Conservation (phyloP, 2,113 vertebrate species). For the Salvelinus namaycush region DNA sequence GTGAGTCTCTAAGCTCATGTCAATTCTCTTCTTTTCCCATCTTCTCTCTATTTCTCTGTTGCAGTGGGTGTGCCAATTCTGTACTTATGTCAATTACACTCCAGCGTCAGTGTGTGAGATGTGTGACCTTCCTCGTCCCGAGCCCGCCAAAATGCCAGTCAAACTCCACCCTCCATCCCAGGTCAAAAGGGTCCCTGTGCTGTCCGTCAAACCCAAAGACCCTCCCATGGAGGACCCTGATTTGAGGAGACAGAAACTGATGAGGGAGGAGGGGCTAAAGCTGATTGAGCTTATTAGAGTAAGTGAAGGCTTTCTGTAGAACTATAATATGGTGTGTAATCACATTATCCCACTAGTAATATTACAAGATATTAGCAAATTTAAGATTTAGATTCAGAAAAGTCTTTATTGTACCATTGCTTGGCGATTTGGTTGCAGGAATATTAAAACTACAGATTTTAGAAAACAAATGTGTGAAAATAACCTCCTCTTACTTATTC, state of each 20-base stretch:
- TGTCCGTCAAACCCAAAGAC: constrained; percentile 59
- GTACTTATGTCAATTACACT: constrained; percentile 83
- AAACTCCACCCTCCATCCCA: constrained; percentile 65
- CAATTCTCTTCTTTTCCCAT: no score
- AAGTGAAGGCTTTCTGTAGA: constrained; percentile 27
- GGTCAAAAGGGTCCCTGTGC: constrained; percentile 51
- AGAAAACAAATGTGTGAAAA: background rate
- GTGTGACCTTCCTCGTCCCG: constrained; percentile 80
- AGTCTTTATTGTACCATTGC: no score
- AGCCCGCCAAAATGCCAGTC: constrained; percentile 51
- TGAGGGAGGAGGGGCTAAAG: constrained; percentile 83
- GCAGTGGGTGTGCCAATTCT: constrained; percentile 82
- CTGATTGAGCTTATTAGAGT: constrained; percentile 82
- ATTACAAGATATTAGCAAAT: no score
- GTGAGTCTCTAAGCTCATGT: no score
- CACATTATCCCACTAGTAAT: no score
- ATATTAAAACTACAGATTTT: background rate
- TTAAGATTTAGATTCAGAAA: no score
- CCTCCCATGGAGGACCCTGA: constrained; percentile 63
- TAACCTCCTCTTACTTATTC: background rate
- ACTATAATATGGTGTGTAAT: no score
- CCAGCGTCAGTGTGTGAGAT: constrained; percentile 79
- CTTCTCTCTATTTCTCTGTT: background rate
- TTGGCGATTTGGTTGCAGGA: background rate
- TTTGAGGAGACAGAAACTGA: constrained; percentile 75